These are phyloP conservation scores for Vidua macroura DNA, from an alignment of 2,113 vertebrate species.

Conservation along the genomic window DNA sequence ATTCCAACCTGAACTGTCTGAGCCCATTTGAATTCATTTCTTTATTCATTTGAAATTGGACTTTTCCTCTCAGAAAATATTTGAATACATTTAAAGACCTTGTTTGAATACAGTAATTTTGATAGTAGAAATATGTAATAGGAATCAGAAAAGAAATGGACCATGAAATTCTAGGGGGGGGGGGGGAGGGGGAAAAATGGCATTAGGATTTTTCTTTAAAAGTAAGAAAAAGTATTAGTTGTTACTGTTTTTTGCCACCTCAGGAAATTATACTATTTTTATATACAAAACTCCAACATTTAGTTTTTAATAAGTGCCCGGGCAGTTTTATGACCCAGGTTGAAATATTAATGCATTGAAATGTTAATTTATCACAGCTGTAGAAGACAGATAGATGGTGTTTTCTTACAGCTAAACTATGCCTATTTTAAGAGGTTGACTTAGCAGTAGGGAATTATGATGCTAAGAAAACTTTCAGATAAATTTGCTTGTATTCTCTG, in stretches of 20 bases:
- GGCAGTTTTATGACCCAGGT: not conserved
- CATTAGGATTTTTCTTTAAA: not conserved
- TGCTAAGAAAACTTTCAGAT: not conserved
- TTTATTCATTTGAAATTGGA: not conserved
- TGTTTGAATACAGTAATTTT: not conserved
- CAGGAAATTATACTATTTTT: not conserved
- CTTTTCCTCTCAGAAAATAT: not conserved
- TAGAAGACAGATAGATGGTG: not conserved
- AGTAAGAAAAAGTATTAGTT: not conserved
- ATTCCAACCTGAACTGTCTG: not conserved
- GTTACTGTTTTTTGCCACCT: not conserved
- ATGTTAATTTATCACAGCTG: not conserved
- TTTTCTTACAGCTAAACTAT: not conserved
- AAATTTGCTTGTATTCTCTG: not conserved
- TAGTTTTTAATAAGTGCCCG: not conserved
- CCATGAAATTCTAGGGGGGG: not conserved
- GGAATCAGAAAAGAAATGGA: not conserved
- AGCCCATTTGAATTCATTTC: not conserved
- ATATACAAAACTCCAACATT: not conserved
- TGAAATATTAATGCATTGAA: not conserved
- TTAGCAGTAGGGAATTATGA: not conserved
- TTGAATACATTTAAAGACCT: not conserved
- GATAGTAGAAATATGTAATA: not conserved
- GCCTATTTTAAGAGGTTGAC: not conserved
- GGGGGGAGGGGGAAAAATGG: fast-evolving